Base-by-base conservation (phyloP, 2,113 vertebrate species). In the Microcebus ravelobensis region DNA sequence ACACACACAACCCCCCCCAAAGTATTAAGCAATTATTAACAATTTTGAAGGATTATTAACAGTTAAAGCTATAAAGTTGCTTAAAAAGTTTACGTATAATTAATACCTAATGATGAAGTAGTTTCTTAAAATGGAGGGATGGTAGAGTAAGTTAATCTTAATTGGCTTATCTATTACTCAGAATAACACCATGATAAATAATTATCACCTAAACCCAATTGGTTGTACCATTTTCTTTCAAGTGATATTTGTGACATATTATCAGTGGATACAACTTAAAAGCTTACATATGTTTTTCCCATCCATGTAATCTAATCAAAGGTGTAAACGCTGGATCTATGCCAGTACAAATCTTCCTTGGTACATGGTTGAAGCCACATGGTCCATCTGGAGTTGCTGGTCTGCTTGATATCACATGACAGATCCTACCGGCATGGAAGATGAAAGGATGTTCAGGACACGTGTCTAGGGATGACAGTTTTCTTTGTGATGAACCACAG, bases 401-500 rank as follows among this genome's bases (percentile, higher is more conserved):
- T 98, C 97, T 98, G 98, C 94, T 96, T 98, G 97, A 98, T 98
- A 97, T 98, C 98, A 98, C 96, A 97, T 80, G 34, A 97, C 98
- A 98, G 97, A 97, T 98, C 95, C 92, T 97, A 98, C 97, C 59
- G 95, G 97, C 79, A 73, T 42, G 34, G 96, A 98, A 98, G 97
- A 98, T 98, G 98, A 98, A 98, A 99, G 98, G 97, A 96, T 98
- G 96, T 97, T 96, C 96, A 98, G 98, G 97, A 96, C 98, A 98
- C 91, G 65, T 98, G 98, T 98, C 98, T 97, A 97, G 98, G 97
- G 98, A 98, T 98, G 98, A 98, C 99, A 98, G 98, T 95, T 97
- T 97, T 97, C 98, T 98, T 98, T 98, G 98, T 99, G 98, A 99
- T 97, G 98, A 99, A 98, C 98, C 98, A 93, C 98, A 99, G 99